Conservation (phyloP, 2,797 vertebrate species). For the Hapalemur alaotrensis region DNA sequence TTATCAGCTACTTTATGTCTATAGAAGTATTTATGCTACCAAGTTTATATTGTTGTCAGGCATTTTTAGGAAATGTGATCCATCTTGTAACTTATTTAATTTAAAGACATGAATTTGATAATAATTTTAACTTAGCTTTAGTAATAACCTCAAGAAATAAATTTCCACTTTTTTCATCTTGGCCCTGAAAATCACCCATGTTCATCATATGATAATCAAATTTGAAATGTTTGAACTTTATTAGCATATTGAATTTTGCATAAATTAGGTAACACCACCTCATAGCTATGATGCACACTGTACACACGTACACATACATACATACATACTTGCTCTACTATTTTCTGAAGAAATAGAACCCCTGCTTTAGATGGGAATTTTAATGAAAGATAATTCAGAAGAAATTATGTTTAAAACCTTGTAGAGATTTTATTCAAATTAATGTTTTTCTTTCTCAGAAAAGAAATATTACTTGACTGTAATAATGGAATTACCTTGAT, state of each 20-base stretch:
- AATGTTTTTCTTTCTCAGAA: conserved; percentile 32
- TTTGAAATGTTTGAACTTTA: conserved; percentile 16
- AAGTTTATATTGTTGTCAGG: not conserved
- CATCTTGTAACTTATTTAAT: conserved; percentile 3
- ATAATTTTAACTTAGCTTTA: conserved; percentile 27
- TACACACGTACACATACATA: not conserved
- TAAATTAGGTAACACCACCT: not conserved
- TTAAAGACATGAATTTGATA: conserved; percentile 7
- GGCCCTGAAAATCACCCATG: not conserved
- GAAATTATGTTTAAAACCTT: conserved; percentile 42
- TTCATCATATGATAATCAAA: conserved; percentile 21
- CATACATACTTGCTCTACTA: not conserved
- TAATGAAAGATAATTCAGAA: conserved; percentile 26
- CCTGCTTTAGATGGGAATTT: not conserved
- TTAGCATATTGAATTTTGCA: conserved; percentile 37
- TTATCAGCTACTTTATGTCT: not conserved
- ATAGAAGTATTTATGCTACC: not conserved
- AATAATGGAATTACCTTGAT: conserved; percentile 43
- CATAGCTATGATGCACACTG: not conserved
- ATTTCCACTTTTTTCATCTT: not conserved
- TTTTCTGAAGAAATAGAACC: conserved; percentile 11
- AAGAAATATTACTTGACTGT: not conserved
- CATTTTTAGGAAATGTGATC: conserved; percentile 23
- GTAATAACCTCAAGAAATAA: conserved; percentile 35
- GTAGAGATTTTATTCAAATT: conserved; percentile 41